Base-by-base conservation (phyloP, 2,113 vertebrate species). In the Spea multiplicata region DNA sequence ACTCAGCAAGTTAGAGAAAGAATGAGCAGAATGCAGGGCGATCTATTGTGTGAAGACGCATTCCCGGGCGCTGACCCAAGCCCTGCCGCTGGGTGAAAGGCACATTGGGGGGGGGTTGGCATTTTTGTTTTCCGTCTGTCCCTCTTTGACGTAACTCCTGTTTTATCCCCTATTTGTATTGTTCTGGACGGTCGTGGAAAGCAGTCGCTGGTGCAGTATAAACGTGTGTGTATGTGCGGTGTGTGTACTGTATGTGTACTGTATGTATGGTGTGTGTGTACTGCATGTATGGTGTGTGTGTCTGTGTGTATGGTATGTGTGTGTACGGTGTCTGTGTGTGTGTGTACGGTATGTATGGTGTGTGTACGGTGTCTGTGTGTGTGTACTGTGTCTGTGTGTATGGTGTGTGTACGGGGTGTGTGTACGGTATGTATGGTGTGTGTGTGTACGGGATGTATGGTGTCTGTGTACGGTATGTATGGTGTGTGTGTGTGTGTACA, bases 1-100 rank as follows among this genome's bases (percentile, higher is more conserved):
- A 57, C 65, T 59, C 44, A 8, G 14, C 66, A 48, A 70, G 12
- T 5, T 14, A 4, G 13, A 62, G n/a, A 69, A 46, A 49, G 30
- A 30, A 77, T 62, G 66, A 46, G 16, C 3, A 66, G 75, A 61
- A 70, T 77, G 75, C 75, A 30, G 53, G 16, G 66, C 0, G 12
- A 0, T 16, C 8, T 4, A 47, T 77, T 77, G 75, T 77, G 75
- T 17, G 44, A 59, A 4, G 14, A 52, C 7, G 2, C 75, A 78
- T 78, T 78, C 75, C 75, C n/a, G 45, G 55, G 46, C 57, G 14
- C 9, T 70, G 66, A 70, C 9, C 2, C 46, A 14, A 55, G 16
- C 7, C 30, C 8, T 53, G n/a, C 14, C 12, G 14, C 44, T 68
- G 74, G 52, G 44, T 44, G 9, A 4, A 66, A 44, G 75, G 53